A percentile compares a stretch with the other conserved stretches of the same genome.
Evolutionary conservation across 2,113 vertebrate genomes (phyloP).

Genomic region (Nothobranchius furzeri): DNA sequence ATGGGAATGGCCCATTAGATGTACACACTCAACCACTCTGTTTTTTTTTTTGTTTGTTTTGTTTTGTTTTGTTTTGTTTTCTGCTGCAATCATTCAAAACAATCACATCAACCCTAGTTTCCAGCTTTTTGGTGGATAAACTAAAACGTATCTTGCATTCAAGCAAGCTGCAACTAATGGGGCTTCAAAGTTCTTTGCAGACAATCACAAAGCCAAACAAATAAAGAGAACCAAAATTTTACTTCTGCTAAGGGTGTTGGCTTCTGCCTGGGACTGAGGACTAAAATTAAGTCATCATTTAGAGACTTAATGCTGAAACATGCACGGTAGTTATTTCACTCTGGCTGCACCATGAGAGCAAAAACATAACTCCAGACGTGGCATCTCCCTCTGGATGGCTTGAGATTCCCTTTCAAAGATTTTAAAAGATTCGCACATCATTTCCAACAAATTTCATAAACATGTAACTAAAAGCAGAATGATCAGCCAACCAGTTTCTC

Average conservation of each 20-base stretch:
- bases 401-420: not conserved
- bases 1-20: no score
- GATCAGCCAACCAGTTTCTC: not conserved
- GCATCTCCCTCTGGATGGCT: not conserved
- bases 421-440: not conserved
- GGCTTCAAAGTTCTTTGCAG: not conserved
- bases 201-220: not conserved
- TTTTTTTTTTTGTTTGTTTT: no score
- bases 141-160: no score
- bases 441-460: not conserved
- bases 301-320: not conserved
- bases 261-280: not conserved
- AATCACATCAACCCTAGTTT: not conserved
- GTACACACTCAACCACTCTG: no score
- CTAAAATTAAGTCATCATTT: not conserved
- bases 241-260: not conserved
- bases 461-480: not conserved
- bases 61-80: not conserved
- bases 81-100: not conserved
- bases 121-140: not conserved
- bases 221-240: not conserved
- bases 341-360: not conserved
- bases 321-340: not conserved
- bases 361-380: slow-evolving; percentile 1
- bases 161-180: not conserved